Percentiles rank a stretch among this genome's conserved stretches.
Evolutionary conservation across 2,797 vertebrate genomes (phyloP).

Genomic region (Neosilurus mollespiculum): DNA sequence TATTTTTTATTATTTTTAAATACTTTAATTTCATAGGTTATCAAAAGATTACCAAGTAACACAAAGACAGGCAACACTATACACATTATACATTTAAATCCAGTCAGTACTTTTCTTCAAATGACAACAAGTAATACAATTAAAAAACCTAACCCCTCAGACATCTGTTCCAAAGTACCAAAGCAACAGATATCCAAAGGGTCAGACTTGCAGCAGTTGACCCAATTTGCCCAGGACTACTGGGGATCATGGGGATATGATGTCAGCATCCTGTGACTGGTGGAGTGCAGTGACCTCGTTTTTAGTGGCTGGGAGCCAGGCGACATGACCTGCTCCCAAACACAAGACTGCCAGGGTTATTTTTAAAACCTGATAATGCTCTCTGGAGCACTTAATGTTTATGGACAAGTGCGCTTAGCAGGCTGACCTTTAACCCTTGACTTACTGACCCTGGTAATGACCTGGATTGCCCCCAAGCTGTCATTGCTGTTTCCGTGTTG

Average conservation of each 20-base stretch:
- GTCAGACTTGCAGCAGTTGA: conserved; percentile 44
- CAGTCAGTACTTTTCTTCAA: background rate
- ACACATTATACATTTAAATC: background rate
- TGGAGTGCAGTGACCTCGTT: conserved; percentile 33
- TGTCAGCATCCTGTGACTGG: conserved; percentile 40
- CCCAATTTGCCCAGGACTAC: conserved; percentile 50
- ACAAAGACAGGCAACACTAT: background rate
- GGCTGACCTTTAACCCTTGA: conserved; percentile 47
- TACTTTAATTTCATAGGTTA: background rate
- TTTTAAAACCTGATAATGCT: conserved; percentile 46
- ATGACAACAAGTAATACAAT: conserved; percentile 5
- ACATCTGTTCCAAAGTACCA: conserved; percentile 11
- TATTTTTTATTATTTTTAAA: background rate
- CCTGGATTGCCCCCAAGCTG: conserved; percentile 23
- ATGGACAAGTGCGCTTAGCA: conserved; percentile 35
- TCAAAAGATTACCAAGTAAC: background rate
- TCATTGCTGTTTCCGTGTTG: conserved; percentile 5
- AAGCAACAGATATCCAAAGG: conserved; percentile 17
- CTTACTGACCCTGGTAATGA: conserved; percentile 39
- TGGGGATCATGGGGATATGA: conserved; percentile 40
- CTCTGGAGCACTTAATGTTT: conserved; percentile 3
- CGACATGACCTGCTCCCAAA: conserved; percentile 47
- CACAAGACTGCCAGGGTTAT: conserved; percentile 41
- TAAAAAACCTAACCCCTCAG: background rate
- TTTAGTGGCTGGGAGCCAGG: conserved; percentile 45